Conservation (phyloP, 2,888 invertebrate species). For the Apamea sordens region DNA sequence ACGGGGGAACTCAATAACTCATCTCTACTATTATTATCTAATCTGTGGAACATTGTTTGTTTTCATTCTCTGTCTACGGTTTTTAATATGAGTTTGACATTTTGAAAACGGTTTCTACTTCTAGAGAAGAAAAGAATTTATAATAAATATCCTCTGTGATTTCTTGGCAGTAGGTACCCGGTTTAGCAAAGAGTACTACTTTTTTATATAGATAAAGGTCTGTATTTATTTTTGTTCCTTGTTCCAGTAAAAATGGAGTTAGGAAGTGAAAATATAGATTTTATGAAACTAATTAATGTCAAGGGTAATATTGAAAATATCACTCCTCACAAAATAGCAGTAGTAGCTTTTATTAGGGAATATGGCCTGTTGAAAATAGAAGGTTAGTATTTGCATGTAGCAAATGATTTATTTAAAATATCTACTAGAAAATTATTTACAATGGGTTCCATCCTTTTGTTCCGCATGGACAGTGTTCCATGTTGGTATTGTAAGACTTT, state of each 20-base stretch:
- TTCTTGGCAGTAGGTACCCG: too few species aligned
- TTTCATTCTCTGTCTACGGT: too few species aligned
- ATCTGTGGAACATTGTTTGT: neutral
- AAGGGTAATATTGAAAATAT: conserved; percentile 91
- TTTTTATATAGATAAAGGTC: too few species aligned
- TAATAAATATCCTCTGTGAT: too few species aligned
- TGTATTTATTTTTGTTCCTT: neutral
- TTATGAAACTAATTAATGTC: conserved; percentile 81
- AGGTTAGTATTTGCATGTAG: conserved; percentile 71
- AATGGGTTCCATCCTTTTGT: neutral
- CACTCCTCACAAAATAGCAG: conserved; percentile 95
- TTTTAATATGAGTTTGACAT: neutral
- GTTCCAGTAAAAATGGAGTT: conserved; percentile 76
- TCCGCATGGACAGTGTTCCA: neutral
- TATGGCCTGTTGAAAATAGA: conserved; percentile 92
- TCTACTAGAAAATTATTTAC: neutral
- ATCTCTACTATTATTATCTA: neutral
- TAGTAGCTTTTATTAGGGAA: conserved; percentile 94
- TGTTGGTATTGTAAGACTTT: conserved; percentile 5
- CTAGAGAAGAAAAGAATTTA: too few species aligned
- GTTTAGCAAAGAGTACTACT: too few species aligned
- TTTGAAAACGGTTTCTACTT: too few species aligned
- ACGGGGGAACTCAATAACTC: too few species aligned
- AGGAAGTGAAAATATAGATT: conserved; percentile 81
- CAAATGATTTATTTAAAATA: neutral